A percentile compares a stretch with the other conserved stretches of the same genome.
Conservation (phyloP, 2,888 invertebrate genomes). For the Pyrgus malvae region DNA sequence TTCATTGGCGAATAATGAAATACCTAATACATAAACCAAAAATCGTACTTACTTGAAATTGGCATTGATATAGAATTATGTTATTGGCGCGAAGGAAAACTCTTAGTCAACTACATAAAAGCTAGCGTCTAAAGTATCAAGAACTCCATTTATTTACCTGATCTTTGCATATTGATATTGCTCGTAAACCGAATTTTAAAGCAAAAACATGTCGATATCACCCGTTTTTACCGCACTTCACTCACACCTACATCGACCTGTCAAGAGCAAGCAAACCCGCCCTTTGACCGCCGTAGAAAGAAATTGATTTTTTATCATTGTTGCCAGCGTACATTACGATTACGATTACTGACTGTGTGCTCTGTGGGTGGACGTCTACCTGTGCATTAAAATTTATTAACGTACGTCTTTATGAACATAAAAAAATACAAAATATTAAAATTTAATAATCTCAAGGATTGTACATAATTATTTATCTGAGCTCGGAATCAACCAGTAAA, state of each 20-base stretch:
- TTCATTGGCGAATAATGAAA: background rate
- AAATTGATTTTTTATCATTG: slow-evolving; percentile 63
- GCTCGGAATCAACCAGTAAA: no score
- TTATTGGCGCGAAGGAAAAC: slow-evolving; percentile 44
- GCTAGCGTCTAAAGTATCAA: background rate
- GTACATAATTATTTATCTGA: no score
- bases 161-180: slow-evolving; percentile 72
- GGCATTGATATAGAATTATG: slow-evolving; percentile 28
- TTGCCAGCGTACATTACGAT: no score
- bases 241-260: slow-evolving; percentile 59
- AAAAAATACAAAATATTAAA: no score
- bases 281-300: slow-evolving; percentile 57
- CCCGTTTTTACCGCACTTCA: slow-evolving; percentile 57
- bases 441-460: no score
- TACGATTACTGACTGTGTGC: no score
- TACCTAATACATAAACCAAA: slow-evolving; percentile 13
- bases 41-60: slow-evolving; percentile 18
- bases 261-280: slow-evolving; percentile 75
- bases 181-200: slow-evolving; percentile 56
- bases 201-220: slow-evolving; percentile 69
- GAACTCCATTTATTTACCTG: slow-evolving; percentile 62
- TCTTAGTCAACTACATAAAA: background rate
- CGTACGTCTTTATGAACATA: no score
- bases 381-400: no score
- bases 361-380: no score